Base-by-base conservation (phyloP, 2,113 vertebrate species). In the Mesocricetus auratus region DNA sequence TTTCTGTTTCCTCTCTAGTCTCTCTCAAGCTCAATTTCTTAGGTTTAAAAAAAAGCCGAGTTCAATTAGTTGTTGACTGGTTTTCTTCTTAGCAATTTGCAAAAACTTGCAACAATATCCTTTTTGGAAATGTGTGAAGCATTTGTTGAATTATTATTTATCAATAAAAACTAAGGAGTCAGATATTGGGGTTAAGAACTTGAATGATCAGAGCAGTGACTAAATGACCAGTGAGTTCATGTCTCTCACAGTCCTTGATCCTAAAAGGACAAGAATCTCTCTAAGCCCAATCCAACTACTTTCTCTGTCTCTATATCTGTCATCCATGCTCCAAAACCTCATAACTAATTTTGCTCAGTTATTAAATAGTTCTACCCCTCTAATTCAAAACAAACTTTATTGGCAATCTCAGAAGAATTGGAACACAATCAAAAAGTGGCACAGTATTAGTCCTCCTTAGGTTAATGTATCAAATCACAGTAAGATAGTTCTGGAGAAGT, bases 11-110 rank as follows among this genome's bases (percentile, higher is more conserved):
- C 22, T 42, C 39, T 81, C 19, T 2, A 22, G 9, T 91, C 15
- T 88, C 90, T 96, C 36, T 26, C 66, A 88, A 81, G 88, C 6
- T 90, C 96, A 97, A 86, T 95, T 96, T 94, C 87, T 94, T 69
- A 50, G 39, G 73, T n/a, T n/a, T n/a, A n/a, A n/a, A n/a, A n/a
- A 53, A 9, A 53, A 9, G 11, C 68, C 39, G 94, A 89, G 36
- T 95, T 92, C 91, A 95, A 39, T 21, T 77, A 58, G 7, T 96
- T 53, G 36, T 95, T 97, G 92, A 33, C 73, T n/a, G 85, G 47
- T 36, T 73, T 64, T 77, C 17, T 60, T 58, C 39, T 71, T 64
- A 89, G 15, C 68, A 95, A 12, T 62, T 92, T 68, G 45, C 19
- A 93, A 3, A 69, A 88, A 64, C 66, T 95, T 45, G 31, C 86